Evolutionary conservation across 2,888 invertebrate species (phyloP), one percentile per base, ranked within the genome.

Genomic region (Brachyopa scutellaris): DNA sequence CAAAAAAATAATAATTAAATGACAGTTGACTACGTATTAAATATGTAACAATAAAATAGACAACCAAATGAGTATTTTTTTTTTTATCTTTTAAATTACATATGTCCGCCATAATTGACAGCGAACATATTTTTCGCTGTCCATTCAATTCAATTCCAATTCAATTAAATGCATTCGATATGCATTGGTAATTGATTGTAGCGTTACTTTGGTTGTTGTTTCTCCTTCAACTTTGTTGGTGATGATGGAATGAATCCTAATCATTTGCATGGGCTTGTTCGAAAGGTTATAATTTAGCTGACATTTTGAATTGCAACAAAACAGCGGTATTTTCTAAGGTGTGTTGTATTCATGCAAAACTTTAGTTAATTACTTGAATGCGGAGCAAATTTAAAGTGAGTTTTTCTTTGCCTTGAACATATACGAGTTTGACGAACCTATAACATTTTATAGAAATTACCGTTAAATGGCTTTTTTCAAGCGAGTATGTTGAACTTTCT

Each of bases 231-330:
- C 26, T 5, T 3, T 26, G 26, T 26, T 26, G 26, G 6, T 26
- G 26, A 26, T 26, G 26, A 26, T 26, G 26, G 3, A 26, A 26
- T 26, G 3, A 5, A 26, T 5, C 6, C 6, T 26, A 26, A 40
- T 49, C 26, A 51, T 21, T 72, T 70, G 69, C 13, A 70, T 51
- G 33, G 31, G 13, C 11, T 29, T 49, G 55, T 53, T 59, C 2
- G 40, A 47, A 59, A 64, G 64, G 64, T 64, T 51, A 36, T 47
- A 38, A 77, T 57, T 72, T 51, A 31, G 11, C 42, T 73, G 72
- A 53, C 73, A 78, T 66, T 78, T 78, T 26, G 8, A 51, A 70
- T 70, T 13, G 33, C 51, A 47, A 38, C 31, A n/a, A 17, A 38
- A n/a, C 7, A 36, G 26, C 15, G 6, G 13, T 55, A 15, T 8